Base-by-base conservation (phyloP, 2,888 invertebrate species). In the Apamea sordens region DNA sequence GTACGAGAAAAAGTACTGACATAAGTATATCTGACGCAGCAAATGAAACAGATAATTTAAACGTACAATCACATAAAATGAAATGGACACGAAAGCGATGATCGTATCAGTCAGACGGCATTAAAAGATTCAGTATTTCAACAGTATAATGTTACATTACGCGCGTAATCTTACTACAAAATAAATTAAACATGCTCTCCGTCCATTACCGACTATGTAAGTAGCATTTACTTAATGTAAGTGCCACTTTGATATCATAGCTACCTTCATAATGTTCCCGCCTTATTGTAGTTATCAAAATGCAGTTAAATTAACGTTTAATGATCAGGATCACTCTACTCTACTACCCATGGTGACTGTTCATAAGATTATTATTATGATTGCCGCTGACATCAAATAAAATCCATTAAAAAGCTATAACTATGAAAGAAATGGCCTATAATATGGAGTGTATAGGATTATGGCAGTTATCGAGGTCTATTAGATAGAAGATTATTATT, bases 141-240 rank as follows among this genome's bases (percentile, higher is more conserved):
- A 77, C 85, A 74, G 78, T 85, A 85, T 85, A 85, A 86, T 82
- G 88, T 89, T 87, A 86, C 83, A 88, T 86, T 84, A 88, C 80
- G 86, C 84, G 82, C 84, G 81, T 86, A 86, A 90, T 91, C 89
- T 89, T 88, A 87, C 87, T 90, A 87, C 89, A 90, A 92, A 92
- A 92, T 89, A 90, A 92, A 92, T 93, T 92, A 92, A 91, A 92
- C 88, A 89, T 90, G 88, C 88, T 88, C 88, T 84, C 85, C 86
- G 88, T 92, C 93, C 92, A 93, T 92, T 92, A 92, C 88, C 86
- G 90, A 92, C 91, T 92, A 92, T 82, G 80, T 89, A 87, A 93
- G 93, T 92, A 93, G 92, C 92, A 89, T 93, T 94, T 93, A 94
- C 93, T 93, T 94, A 93, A 92, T 90, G 90, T 94, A 94, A 95